Conservation (phyloP, 2,888 invertebrate genomes). For the Aquatica leii region DNA sequence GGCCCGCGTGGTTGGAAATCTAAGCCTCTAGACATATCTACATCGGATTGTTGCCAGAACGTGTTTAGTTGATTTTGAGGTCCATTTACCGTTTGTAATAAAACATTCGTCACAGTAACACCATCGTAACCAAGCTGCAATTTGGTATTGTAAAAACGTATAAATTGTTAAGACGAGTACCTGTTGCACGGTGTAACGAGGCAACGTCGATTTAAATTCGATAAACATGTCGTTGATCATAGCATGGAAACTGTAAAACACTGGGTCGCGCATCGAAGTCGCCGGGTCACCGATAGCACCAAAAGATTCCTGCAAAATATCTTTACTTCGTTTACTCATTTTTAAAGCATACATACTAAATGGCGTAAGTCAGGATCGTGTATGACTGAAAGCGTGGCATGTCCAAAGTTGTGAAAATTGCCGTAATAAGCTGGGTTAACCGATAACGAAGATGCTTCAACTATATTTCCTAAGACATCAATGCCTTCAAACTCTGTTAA, state of each 20-base stretch:
- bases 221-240: conserved; percentile 80
- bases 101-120: conserved; percentile 66
- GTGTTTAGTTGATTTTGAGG: conserved; percentile 67
- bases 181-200: conserved; percentile 67
- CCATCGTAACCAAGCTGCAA: conserved; percentile 68
- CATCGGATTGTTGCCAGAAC: conserved; percentile 78
- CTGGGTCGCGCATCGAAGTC: conserved; percentile 84
- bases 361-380: conserved; percentile 82
- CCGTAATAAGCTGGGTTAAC: conserved; percentile 75
- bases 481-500: conserved; percentile 75
- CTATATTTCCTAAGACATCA: conserved; percentile 79
- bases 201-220: conserved; percentile 73
- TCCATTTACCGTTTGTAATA: conserved; percentile 63
- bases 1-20: conserved; percentile 79
- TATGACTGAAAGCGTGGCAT: conserved; percentile 75
- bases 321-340: too few species aligned
- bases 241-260: conserved; percentile 84
- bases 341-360: conserved; percentile 66
- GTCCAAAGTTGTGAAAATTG: conserved; percentile 81
- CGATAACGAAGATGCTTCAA: conserved; percentile 75
- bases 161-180: too few species aligned
- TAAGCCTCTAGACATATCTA: conserved; percentile 77
- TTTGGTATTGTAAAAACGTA: too few species aligned
- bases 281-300: conserved; percentile 83
- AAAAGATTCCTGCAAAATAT: conserved; percentile 69